Evolutionary conservation across 2,113 vertebrate species (phyloP).

Genomic region (Tringa solitaria): DNA sequence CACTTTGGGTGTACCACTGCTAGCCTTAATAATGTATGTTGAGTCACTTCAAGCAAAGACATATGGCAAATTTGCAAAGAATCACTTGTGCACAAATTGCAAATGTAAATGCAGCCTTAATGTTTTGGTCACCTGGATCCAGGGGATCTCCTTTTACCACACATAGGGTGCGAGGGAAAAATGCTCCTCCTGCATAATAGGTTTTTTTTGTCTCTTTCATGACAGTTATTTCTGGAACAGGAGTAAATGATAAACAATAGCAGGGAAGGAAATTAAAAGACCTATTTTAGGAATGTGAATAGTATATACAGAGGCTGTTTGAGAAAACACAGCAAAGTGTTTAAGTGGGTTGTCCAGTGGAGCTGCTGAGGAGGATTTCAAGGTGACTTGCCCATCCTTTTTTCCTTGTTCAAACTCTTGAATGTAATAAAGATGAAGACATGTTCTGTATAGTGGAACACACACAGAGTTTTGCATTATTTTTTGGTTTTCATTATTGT

Average conservation of each 20-base stretch:
- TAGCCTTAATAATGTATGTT: not conserved
- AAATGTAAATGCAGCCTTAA: not conserved
- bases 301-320: not conserved
- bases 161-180: not conserved
- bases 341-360: not conserved
- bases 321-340: not conserved
- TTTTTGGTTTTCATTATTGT: slow-evolving; percentile 26
- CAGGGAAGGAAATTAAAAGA: not conserved
- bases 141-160: not conserved
- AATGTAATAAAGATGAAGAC: not conserved
- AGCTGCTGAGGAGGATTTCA: not conserved
- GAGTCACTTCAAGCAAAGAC: not conserved
- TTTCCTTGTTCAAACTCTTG: not conserved
- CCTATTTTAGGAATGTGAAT: not conserved
- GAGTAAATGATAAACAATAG: not conserved
- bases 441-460: not conserved
- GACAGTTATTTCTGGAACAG: not conserved
- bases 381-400: not conserved
- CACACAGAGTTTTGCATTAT: not conserved
- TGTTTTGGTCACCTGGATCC: not conserved
- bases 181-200: not conserved
- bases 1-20: not conserved
- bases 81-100: not conserved
- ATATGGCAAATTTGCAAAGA: not conserved
- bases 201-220: not conserved